Percentiles rank a stretch among this genome's conserved stretches.
These are phyloP conservation scores for Prochilodus magdalenae DNA, from an alignment of 2,113 vertebrate species.

Conservation along the genomic window DNA sequence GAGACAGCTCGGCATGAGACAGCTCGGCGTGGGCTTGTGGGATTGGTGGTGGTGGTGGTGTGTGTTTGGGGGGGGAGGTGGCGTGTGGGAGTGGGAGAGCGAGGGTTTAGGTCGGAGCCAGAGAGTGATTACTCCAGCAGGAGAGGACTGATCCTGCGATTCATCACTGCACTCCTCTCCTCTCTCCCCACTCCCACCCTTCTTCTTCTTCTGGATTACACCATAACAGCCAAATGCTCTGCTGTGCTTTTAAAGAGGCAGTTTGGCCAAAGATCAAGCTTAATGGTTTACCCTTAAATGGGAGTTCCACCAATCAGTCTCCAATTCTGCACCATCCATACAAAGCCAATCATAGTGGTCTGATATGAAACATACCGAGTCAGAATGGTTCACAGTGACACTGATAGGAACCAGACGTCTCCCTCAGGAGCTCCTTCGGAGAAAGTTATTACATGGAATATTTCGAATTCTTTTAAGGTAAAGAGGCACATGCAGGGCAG, in stretches of 20 bases:
- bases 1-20: slow-evolving; percentile 46
- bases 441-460: too few relatives aligned
- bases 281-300: neutral
- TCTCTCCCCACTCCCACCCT: neutral
- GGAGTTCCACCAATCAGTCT: too few relatives aligned
- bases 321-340: too few relatives aligned
- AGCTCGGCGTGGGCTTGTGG: slow-evolving; percentile 33
- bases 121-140: slow-evolving; percentile 48
- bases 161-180: slow-evolving; percentile 46
- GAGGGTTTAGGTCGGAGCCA: slow-evolving; percentile 34
- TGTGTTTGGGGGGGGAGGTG: slow-evolving; percentile 18
- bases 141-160: slow-evolving; percentile 50
- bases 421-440: too few relatives aligned
- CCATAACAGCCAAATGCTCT: neutral
- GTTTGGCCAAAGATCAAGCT: neutral
- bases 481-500: too few relatives aligned
- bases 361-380: too few relatives aligned
- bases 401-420: too few relatives aligned
- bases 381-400: too few relatives aligned
- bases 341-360: too few relatives aligned
- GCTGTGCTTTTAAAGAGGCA: neutral
- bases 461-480: too few relatives aligned
- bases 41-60: slow-evolving; percentile 21
- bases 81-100: slow-evolving; percentile 7
- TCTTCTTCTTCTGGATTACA: slow-evolving; percentile 43